Evolutionary conservation across 2,888 invertebrate genomes (phyloP), one percentile per base, ranked within the genome.

Genomic region (Amblyjoppa proteus): DNA sequence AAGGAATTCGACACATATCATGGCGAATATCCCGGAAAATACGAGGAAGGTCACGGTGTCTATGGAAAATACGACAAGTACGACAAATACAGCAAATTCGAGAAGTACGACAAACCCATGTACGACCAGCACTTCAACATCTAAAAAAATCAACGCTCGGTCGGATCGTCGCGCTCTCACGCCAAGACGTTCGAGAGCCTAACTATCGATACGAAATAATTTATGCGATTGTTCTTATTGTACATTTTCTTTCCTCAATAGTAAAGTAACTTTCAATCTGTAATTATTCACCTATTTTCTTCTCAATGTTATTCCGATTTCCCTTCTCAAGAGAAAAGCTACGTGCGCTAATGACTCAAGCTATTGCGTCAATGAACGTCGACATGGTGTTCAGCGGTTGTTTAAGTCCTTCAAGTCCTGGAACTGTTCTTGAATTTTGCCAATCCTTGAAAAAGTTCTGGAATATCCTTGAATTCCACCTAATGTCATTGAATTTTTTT

Each of bases 121-220:
- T 87, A 81, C 75, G 45, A 28, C 16, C 61, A 13, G 64, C 73
- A 82, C 78, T 86, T 84, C 82, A 84, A 84, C 82, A 49, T 84
- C 73, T 80, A 75, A 84, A 58, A 53, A 49, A 53, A 74, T 28
- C 11, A 86, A 28, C n/a, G 25, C 70, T 68, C 61, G 81, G n/a
- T 70, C 58, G 51, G 16, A n/a, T 41, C 13, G 16, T 16, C 31
- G 53, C 38, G 31, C 13, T 41, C 31, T 80, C 51, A 41, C 76
- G 70, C 61, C 38, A 25, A 28, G 2, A 81, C 78, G 81, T 75
- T 74, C 69, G 78, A 74, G 78, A 75, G 78, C 61, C 58, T 51
- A 16, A 66, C 73, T 64, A 64, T 25, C 77, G 45, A 74, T 31
- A 3, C 34, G n/a, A 53, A 66, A 49, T 45, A 38, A 79, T 82